These are phyloP conservation scores for Tachystola acroxantha DNA, from an alignment of 2,888 invertebrate species.

Conservation along the genomic window DNA sequence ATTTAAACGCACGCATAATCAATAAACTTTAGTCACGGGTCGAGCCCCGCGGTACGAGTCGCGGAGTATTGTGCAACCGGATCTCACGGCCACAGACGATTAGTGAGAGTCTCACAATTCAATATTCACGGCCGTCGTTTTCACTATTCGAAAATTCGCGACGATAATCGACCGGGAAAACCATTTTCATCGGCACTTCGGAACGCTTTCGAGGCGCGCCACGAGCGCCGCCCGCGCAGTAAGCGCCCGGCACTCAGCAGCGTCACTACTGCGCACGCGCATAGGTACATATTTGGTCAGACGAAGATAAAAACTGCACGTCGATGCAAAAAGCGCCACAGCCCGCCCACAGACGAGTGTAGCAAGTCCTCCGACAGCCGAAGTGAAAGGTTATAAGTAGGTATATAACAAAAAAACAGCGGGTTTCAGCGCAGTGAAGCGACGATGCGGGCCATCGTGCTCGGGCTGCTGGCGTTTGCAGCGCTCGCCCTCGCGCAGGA, in stretches of 20 bases:
- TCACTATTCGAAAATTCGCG: slow-evolving; percentile 52
- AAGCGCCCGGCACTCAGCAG: slow-evolving; percentile 37
- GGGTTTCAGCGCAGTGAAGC: slow-evolving; percentile 34
- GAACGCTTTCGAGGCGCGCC: slow-evolving; percentile 56
- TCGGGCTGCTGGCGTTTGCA: slow-evolving; percentile 43
- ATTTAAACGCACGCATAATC: slow-evolving; percentile 3
- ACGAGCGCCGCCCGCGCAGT: slow-evolving; percentile 6
- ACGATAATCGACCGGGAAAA: slow-evolving; percentile 45
- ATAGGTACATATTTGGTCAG: slow-evolving; percentile 39
- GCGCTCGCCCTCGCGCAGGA: slow-evolving; percentile 33
- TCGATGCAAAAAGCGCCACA: slow-evolving; percentile 2
- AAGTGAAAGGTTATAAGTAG: slow-evolving; percentile 53
- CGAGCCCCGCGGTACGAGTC: slow-evolving; percentile 3
- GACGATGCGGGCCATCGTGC: slow-evolving; percentile 48
- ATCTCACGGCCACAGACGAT: slow-evolving; percentile 31
- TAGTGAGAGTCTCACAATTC: slow-evolving; percentile 35
- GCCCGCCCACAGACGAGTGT: slow-evolving; percentile 20
- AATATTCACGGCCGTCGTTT: slow-evolving; percentile 58
- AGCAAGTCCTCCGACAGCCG: slow-evolving; percentile 30
- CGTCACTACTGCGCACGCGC: slow-evolving; percentile 40
- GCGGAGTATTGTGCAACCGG: slow-evolving; percentile 42
- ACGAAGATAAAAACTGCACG: slow-evolving; percentile 34
- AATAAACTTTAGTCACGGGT: slow-evolving; percentile 8
- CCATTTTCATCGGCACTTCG: slow-evolving; percentile 44
- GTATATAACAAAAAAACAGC: slow-evolving; percentile 61